These are phyloP conservation scores for Ostrea edulis DNA, from an alignment of 1,140 invertebrate genomes.

Conservation along the genomic window DNA sequence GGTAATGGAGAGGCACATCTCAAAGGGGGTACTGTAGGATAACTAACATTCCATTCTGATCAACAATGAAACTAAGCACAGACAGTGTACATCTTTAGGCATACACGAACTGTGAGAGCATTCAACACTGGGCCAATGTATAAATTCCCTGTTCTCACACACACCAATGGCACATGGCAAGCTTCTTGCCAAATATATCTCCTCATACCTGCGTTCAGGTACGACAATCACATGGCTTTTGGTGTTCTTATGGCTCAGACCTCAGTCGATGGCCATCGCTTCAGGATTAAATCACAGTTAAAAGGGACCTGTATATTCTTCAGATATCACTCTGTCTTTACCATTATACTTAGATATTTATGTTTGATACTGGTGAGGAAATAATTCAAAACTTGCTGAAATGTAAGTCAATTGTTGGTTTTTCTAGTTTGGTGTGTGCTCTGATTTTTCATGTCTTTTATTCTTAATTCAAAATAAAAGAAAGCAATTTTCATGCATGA, in stretches of 20 bases:
- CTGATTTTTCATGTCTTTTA: not conserved
- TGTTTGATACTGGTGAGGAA: slow-evolving; percentile 28
- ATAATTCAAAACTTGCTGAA: slow-evolving; percentile 8
- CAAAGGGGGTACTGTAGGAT: slow-evolving; percentile 24
- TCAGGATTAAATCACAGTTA: slow-evolving; percentile 36
- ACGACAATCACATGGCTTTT: slow-evolving; percentile 9
- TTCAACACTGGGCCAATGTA: slow-evolving; percentile 36
- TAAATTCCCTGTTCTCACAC: slow-evolving; percentile 46
- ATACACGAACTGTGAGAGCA: slow-evolving; percentile 51
- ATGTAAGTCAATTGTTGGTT: slow-evolving; percentile 17
- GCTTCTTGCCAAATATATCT: slow-evolving; percentile 55
- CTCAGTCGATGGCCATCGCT: slow-evolving; percentile 15
- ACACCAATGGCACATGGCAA: slow-evolving; percentile 51
- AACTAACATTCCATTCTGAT: slow-evolving; percentile 41
- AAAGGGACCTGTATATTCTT: slow-evolving; percentile 14
- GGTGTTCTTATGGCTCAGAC: not conserved
- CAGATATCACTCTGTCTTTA: slow-evolving; percentile 2
- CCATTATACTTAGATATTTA: slow-evolving; percentile 1
- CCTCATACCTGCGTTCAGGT: slow-evolving; percentile 17
- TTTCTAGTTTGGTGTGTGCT: slow-evolving; percentile 13
- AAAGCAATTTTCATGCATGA: not conserved
- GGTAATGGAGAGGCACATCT: slow-evolving; percentile 27
- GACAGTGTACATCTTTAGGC: slow-evolving; percentile 60
- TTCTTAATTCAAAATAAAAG: not conserved
- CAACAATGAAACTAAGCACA: slow-evolving; percentile 40